Evolutionary conservation across 2,797 vertebrate genomes (phyloP).

Genomic region (Gobionotothen gibberifrons): DNA sequence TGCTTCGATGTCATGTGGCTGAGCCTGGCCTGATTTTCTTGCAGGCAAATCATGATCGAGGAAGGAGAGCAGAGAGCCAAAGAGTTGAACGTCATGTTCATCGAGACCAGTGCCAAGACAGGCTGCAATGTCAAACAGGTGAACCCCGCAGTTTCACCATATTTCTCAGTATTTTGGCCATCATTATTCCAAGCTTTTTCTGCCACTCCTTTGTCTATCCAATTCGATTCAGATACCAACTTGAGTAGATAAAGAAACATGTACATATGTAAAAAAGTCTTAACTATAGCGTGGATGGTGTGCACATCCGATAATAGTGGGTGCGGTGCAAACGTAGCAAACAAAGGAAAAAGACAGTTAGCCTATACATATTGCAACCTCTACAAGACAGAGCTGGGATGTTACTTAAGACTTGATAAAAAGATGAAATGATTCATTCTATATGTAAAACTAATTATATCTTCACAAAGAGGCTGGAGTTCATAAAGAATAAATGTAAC

Average conservation of each 20-base stretch:
- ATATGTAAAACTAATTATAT: not conserved
- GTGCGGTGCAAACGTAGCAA: not conserved
- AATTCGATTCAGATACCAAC: not conserved
- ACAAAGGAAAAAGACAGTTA: not conserved
- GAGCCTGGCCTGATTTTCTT: constrained; percentile 46
- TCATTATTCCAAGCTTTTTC: constrained; percentile 18
- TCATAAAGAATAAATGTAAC: not conserved
- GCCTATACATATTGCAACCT: not conserved
- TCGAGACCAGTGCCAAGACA: constrained; percentile 94
- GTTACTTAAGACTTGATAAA: not conserved
- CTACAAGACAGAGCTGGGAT: not conserved
- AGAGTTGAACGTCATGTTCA: constrained; percentile 96
- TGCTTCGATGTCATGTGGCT: constrained; percentile 21
- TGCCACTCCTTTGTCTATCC: not conserved
- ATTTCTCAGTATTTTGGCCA: constrained; percentile 45
- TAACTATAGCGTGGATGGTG: not conserved
- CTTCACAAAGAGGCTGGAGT: not conserved
- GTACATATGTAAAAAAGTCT: constrained; percentile 1
- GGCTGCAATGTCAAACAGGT: constrained; percentile 98
- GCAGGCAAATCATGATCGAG: constrained; percentile 93
- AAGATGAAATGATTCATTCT: not conserved
- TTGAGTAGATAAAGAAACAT: not conserved
- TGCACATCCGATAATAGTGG: not conserved
- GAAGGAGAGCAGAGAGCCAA: constrained; percentile 94
- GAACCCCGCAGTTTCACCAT: constrained; percentile 62